Base-by-base conservation (phyloP, 2,113 vertebrate species). In the Tachycineta bicolor region DNA sequence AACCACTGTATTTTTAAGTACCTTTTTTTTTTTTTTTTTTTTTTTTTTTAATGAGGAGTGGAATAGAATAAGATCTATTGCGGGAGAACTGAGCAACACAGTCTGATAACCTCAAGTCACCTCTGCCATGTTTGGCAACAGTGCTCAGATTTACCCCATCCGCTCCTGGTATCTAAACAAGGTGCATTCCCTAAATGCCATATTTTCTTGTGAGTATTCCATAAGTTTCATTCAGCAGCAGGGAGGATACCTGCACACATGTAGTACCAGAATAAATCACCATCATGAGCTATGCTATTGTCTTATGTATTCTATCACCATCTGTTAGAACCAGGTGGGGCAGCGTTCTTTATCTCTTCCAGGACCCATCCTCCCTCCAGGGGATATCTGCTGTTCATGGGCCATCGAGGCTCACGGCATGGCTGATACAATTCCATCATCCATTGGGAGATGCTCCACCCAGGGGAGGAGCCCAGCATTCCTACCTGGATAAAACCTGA, bases 191-290 rank as follows among this genome's bases (percentile, higher is more conserved):
- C 37, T 41, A 62, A 89, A 70, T 43, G 39, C 23, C 7, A 0
- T 22, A 59, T 76, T 71, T 70, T 85, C 78, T 71, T 8, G 4
- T 12, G 39, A 15, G 28, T 19, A 53, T 23, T 34, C 26, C 28
- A 19, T 7, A 19, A 4, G 6, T 62, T 91, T 75, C 33, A 21
- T 50, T 84, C 69, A 75, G 52, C 12, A 67, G 25, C 47, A 74
- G 26, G 39, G 43, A 59, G 18, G 8, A 74, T 11, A 43, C 10
- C 21, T 0, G 0, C 41, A 47, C 29, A 49, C n/a, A 7, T 9
- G 14, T 18, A 23, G 15, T 13, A 20, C 21, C 67, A 78, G 60
- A 50, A 41, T 19, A 86, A 80, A 83, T 37, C n/a, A 25, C 4
- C 24, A 31, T 7, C n/a, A 37, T 3, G 4, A 79, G 18, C 33